Evolutionary conservation across 2,797 vertebrate species (phyloP).

Genomic region (Amblyopsis hoosieri): DNA sequence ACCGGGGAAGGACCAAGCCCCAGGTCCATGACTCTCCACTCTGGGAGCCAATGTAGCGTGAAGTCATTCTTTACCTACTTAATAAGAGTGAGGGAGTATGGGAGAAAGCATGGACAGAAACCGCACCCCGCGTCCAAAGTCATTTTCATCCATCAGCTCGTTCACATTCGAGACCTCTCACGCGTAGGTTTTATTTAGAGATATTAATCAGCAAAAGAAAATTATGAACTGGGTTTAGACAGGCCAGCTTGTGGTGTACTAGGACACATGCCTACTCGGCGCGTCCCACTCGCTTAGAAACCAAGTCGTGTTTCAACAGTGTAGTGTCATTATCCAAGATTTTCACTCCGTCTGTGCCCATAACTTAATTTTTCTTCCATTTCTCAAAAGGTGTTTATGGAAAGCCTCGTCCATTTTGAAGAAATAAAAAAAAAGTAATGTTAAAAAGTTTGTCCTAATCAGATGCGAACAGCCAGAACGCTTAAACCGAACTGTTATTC

Average conservation of each 20-base stretch:
- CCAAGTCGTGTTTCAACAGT: conserved; percentile 43
- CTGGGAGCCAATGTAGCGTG: conserved; percentile 50
- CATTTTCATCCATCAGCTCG: too few species aligned
- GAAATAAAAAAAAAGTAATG: conserved; percentile 41
- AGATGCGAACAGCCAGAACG: conserved; percentile 59
- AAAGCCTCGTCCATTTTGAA: conserved; percentile 63
- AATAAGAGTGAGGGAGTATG: conserved; percentile 14
- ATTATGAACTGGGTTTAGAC: conserved; percentile 46
- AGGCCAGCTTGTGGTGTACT: conserved; percentile 24
- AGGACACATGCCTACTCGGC: conserved; percentile 15
- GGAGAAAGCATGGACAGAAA: neutral
- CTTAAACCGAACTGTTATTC: conserved; percentile 69
- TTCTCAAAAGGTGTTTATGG: conserved; percentile 66
- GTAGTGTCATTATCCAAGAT: conserved; percentile 48
- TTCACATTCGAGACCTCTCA: neutral
- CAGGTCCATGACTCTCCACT: conserved; percentile 52
- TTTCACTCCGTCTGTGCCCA: conserved; percentile 42
- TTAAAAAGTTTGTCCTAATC: conserved; percentile 64
- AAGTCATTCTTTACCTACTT: conserved; percentile 50
- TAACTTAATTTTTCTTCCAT: conserved; percentile 55
- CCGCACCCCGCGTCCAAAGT: too few species aligned
- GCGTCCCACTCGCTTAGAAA: conserved; percentile 25
- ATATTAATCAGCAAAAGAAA: conserved; percentile 30
- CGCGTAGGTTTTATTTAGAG: conserved; percentile 37
- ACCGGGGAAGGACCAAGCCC: conserved; percentile 29